A percentile compares a stretch with the other conserved stretches of the same genome.
Conservation (phyloP, 1,140 invertebrate species). For the Drosophila sechellia region DNA sequence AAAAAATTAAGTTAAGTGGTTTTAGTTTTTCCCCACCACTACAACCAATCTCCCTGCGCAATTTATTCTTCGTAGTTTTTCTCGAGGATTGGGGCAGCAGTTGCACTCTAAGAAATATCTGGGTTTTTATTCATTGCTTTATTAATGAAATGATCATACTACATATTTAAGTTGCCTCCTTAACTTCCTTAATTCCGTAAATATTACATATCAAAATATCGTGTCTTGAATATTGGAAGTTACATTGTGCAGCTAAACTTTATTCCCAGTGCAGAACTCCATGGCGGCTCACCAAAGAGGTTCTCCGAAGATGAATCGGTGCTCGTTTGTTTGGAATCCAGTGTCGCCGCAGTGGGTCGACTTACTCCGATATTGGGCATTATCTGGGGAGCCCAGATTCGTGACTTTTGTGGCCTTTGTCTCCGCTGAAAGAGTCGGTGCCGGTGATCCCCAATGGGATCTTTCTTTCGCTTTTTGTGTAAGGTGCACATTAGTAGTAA, state of each 20-base stretch:
- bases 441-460: slow-evolving; percentile 29
- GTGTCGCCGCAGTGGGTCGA: slow-evolving; percentile 83
- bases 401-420: slow-evolving; percentile 76
- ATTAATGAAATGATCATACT: too few relatives aligned
- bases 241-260: background rate
- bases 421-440: slow-evolving; percentile 40
- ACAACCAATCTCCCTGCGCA: slow-evolving; percentile 34
- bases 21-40: slow-evolving; percentile 63
- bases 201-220: too few relatives aligned
- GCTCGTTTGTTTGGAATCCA: slow-evolving; percentile 82
- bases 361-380: slow-evolving; percentile 60
- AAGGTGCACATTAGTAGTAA: slow-evolving; percentile 83
- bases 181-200: too few relatives aligned
- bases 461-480: slow-evolving; percentile 65
- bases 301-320: slow-evolving; percentile 77
- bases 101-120: background rate
- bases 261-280: background rate
- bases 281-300: slow-evolving; percentile 71
- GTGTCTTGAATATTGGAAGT: background rate
- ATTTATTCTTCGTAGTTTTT: slow-evolving; percentile 55
- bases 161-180: too few relatives aligned
- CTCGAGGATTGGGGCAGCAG: background rate
- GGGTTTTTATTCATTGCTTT: too few relatives aligned
- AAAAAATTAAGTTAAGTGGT: slow-evolving; percentile 83
- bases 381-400: slow-evolving; percentile 57